phyloP scores from a whole-genome alignment of 1,140 invertebrate species.

The Leucophenga varia region DNA sequence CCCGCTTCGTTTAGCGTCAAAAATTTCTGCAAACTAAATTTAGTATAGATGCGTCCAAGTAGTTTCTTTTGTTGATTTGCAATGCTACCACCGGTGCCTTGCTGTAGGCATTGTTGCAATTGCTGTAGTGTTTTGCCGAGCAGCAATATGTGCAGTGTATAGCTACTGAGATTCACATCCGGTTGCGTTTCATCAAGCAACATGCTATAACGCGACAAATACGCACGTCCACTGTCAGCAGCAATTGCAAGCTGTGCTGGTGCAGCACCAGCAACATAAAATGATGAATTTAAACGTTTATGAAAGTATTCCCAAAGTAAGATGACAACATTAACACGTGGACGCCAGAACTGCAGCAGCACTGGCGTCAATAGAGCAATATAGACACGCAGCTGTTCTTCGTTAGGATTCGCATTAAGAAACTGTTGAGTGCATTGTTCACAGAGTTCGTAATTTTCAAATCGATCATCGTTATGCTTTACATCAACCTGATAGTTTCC shows the following conservation, averaged over 20 bases:
- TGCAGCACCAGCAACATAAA: slow-evolving; percentile 25
- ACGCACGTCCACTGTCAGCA: slow-evolving; percentile 32
- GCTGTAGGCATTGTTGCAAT: slow-evolving; percentile 6
- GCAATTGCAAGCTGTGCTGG: slow-evolving; percentile 32
- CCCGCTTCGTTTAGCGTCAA: slow-evolving; percentile 46
- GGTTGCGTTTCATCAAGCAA: slow-evolving; percentile 22
- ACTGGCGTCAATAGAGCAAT: slow-evolving; percentile 35
- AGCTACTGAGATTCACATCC: slow-evolving; percentile 43
- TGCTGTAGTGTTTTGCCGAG: slow-evolving; percentile 35
- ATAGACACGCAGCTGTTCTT: slow-evolving; percentile 43
- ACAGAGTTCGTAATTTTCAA: slow-evolving; percentile 18
- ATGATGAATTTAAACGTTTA: slow-evolving; percentile 41
- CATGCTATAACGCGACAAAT: slow-evolving; percentile 37
- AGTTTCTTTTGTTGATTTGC: slow-evolving; percentile 37
- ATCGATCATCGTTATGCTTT: not conserved
- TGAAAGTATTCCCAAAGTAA: slow-evolving; percentile 51
- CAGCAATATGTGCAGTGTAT: slow-evolving; percentile 37
- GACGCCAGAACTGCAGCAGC: slow-evolving; percentile 29
- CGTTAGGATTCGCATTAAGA: slow-evolving; percentile 34
- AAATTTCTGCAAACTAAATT: slow-evolving; percentile 48
- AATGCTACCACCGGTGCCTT: slow-evolving; percentile 10
- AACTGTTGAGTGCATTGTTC: slow-evolving; percentile 31
- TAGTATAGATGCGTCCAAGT: slow-evolving; percentile 51
- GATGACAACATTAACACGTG: slow-evolving; percentile 36
- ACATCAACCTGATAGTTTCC: slow-evolving; percentile 11